Conservation (phyloP, 2,797 vertebrate genomes). For the Tragopan temminckii region DNA sequence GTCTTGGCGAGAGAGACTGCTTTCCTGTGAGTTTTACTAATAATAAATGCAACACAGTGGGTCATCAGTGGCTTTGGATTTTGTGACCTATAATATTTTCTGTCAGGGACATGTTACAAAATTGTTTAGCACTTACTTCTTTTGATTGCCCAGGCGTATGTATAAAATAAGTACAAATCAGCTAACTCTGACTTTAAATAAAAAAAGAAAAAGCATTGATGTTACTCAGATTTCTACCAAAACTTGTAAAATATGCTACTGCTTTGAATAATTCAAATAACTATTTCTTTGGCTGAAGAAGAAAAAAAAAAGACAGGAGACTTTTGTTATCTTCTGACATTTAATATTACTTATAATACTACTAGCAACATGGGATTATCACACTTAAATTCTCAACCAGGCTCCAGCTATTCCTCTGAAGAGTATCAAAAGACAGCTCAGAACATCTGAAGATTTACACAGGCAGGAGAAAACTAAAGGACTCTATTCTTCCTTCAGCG, state of each 20-base stretch:
- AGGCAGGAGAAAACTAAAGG: background rate
- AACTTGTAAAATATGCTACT: background rate
- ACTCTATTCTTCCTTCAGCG: background rate
- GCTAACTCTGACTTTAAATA: background rate
- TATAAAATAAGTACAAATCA: slow-evolving; percentile 46
- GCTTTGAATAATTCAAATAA: slow-evolving; percentile 38
- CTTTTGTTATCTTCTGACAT: slow-evolving; percentile 53
- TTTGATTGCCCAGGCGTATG: slow-evolving; percentile 2
- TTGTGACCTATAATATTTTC: slow-evolving; percentile 48
- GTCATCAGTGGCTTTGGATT: slow-evolving; percentile 20
- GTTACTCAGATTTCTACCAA: slow-evolving; percentile 21
- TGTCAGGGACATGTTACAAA: slow-evolving; percentile 51
- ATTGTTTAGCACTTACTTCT: slow-evolving; percentile 40
- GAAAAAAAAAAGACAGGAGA: background rate
- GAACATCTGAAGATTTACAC: slow-evolving; percentile 41
- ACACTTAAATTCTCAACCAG: slow-evolving; percentile 37
- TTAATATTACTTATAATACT: slow-evolving; percentile 47
- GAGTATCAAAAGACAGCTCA: slow-evolving; percentile 37
- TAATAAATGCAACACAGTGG: slow-evolving; percentile 22
- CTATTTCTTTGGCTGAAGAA: background rate
- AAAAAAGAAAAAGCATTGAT: background rate
- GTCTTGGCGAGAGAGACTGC: slow-evolving; percentile 25
- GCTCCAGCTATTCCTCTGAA: background rate
- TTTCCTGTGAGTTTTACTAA: background rate
- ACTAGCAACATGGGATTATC: slow-evolving; percentile 46